These are phyloP conservation scores for Sparus aurata DNA, from an alignment of 2,797 vertebrate genomes.

Conservation along the genomic window DNA sequence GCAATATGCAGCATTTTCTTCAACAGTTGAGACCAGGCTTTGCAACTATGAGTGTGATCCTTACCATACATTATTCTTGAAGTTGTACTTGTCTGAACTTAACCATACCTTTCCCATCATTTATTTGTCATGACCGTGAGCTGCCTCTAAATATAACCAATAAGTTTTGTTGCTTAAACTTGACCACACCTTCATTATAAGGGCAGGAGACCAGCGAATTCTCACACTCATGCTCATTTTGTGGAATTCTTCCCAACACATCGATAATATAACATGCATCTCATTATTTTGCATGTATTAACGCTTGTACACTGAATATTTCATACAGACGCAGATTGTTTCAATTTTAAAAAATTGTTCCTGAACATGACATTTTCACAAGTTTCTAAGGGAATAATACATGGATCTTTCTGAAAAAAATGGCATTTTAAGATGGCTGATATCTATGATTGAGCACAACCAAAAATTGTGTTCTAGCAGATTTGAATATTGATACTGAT, in stretches of 20 bases:
- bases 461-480: no score
- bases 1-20: constrained; percentile 19
- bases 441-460: no score
- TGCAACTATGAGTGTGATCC: neutral
- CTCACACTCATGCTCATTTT: neutral
- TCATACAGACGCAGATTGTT: neutral
- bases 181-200: neutral
- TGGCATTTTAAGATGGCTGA: no score
- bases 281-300: neutral
- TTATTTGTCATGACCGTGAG: neutral
- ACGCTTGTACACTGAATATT: neutral
- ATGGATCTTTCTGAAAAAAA: no score
- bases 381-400: no score
- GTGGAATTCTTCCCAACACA: neutral
- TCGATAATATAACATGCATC: neutral
- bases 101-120: neutral
- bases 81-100: neutral
- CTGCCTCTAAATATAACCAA: neutral
- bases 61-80: neutral
- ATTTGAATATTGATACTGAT: no score
- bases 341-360: no score
- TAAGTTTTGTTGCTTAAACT: neutral
- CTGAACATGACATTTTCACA: no score
- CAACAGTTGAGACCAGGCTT: constrained; percentile 22
- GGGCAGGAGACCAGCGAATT: neutral